phyloP scores from a whole-genome alignment of 2,113 vertebrate genomes.

The Verasper variegatus region DNA sequence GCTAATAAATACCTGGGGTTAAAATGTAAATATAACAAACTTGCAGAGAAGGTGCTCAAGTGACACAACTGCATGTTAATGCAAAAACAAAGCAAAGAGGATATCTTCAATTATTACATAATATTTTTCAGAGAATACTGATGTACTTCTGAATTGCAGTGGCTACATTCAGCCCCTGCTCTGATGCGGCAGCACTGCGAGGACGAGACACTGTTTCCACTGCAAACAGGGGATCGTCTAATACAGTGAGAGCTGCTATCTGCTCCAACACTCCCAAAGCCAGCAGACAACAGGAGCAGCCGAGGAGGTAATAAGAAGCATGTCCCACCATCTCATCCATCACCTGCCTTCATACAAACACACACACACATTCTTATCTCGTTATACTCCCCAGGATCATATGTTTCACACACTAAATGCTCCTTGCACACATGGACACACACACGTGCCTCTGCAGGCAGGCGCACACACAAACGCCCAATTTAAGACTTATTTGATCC shows the following conservation, averaged over 20 bases:
- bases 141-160: neutral
- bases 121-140: neutral
- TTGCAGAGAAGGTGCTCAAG: neutral
- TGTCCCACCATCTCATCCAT: conserved; percentile 57
- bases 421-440: conserved; percentile 16
- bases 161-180: conserved; percentile 36
- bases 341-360: conserved; percentile 49
- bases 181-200: conserved; percentile 38
- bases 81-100: neutral
- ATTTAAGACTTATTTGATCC: conserved; percentile 36
- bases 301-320: conserved; percentile 63
- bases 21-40: neutral
- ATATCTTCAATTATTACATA: neutral
- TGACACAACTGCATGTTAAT: neutral
- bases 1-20: conserved; percentile 43
- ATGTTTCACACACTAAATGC: neutral
- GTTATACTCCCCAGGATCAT: conserved; percentile 16
- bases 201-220: conserved; percentile 31
- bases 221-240: conserved; percentile 39
- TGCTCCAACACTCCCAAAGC: conserved; percentile 50
- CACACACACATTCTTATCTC: conserved; percentile 29
- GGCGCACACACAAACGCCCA: neutral
- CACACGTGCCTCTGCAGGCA: neutral
- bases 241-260: conserved; percentile 52
- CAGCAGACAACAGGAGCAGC: conserved; percentile 55